phyloP scores from a whole-genome alignment of 2,888 invertebrate species.

The Sesamia inferens region DNA sequence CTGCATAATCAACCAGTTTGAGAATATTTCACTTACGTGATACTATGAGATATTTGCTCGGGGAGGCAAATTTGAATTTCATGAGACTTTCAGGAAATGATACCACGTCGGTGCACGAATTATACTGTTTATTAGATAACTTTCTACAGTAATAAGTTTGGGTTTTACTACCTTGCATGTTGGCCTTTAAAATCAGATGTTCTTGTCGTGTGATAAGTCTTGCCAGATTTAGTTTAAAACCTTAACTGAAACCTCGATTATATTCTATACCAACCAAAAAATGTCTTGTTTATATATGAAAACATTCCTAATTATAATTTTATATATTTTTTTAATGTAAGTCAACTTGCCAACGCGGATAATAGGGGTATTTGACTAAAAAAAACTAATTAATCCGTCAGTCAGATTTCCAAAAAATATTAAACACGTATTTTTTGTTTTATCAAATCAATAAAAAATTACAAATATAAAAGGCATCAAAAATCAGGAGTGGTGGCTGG shows the following conservation, averaged over 20 bases:
- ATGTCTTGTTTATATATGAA: not conserved
- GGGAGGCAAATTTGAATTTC: slow-evolving; percentile 53
- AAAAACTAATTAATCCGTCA: too few species aligned
- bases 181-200: slow-evolving; percentile 9
- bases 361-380: too few species aligned
- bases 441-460: too few species aligned
- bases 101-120: slow-evolving; percentile 46
- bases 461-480: too few species aligned
- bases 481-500: too few species aligned
- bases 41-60: slow-evolving; percentile 25
- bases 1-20: slow-evolving; percentile 18
- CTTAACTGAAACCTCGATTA: not conserved
- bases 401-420: too few species aligned
- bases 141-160: slow-evolving; percentile 38
- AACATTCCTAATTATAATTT: not conserved
- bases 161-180: slow-evolving; percentile 21
- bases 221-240: not conserved
- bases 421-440: too few species aligned
- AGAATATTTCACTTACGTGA: slow-evolving; percentile 40
- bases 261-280: not conserved
- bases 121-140: slow-evolving; percentile 43
- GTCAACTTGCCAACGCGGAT: too few species aligned
- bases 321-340: too few species aligned
- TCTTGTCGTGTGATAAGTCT: too few species aligned
- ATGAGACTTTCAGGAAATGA: slow-evolving; percentile 51